A percentile compares a stretch with the other conserved stretches of the same genome.
Evolutionary conservation across 2,888 invertebrate species (phyloP).

Genomic region (Junonia oenone): DNA sequence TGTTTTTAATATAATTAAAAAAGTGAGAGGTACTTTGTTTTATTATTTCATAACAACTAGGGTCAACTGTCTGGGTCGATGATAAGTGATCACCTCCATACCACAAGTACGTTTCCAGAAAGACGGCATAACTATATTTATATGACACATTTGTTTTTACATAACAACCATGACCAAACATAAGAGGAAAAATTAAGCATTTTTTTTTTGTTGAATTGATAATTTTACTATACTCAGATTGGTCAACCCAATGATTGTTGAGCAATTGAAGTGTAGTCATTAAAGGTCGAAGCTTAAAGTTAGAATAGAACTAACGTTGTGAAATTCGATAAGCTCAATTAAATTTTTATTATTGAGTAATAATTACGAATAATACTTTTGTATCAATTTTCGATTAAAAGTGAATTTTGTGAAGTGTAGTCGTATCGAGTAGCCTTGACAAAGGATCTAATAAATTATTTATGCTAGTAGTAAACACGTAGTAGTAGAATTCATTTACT

Average conservation of each 20-base stretch:
- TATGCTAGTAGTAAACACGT: background rate
- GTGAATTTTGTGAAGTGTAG: background rate
- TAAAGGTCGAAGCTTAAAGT: conserved; percentile 9
- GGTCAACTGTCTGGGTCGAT: too few relatives aligned
- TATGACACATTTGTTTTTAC: too few relatives aligned
- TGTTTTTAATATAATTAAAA: too few relatives aligned
- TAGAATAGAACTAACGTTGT: background rate
- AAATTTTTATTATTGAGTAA: background rate
- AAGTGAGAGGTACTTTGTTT: background rate
- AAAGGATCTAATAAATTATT: background rate
- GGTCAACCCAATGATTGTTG: conserved; percentile 1
- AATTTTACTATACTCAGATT: too few relatives aligned
- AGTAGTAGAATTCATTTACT: background rate
- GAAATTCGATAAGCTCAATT: background rate
- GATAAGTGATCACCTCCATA: too few relatives aligned
- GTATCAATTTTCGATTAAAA: background rate
- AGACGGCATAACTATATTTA: too few relatives aligned
- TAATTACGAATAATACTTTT: background rate
- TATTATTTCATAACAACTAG: background rate
- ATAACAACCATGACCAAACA: too few relatives aligned
- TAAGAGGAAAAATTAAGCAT: background rate
- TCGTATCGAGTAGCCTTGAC: background rate
- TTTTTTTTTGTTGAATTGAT: too few relatives aligned
- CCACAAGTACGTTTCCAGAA: too few relatives aligned
- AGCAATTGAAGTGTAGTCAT: conserved; percentile 4